These are phyloP conservation scores for Cranoglanis bouderius DNA, from an alignment of 2,113 vertebrate genomes.

Conservation along the genomic window DNA sequence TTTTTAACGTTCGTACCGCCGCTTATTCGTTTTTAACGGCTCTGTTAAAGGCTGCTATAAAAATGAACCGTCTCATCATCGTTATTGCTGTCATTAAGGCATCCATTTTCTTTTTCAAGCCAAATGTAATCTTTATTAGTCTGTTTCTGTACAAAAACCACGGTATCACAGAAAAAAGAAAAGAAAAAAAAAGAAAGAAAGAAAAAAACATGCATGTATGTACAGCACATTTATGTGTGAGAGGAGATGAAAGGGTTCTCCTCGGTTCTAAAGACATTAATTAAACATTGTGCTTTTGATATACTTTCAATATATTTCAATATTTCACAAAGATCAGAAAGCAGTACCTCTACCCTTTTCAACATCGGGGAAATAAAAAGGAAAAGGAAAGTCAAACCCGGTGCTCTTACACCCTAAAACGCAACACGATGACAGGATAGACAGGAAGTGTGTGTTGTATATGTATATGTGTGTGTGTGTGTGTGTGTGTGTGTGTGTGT, in stretches of 20 bases:
- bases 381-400: conserved; percentile 57
- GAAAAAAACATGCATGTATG: conserved; percentile 75
- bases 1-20: neutral
- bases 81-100: neutral
- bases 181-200: conserved; percentile 47
- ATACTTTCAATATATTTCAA: conserved; percentile 79
- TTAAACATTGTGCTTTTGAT: conserved; percentile 82
- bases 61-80: neutral
- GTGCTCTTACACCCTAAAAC: conserved; percentile 55
- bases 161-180: conserved; percentile 72
- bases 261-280: conserved; percentile 70
- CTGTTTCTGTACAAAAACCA: conserved; percentile 82
- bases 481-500: conserved; percentile 49
- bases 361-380: conserved; percentile 58
- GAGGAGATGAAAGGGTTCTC: conserved; percentile 50
- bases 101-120: conserved; percentile 63
- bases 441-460: conserved; percentile 32
- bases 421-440: conserved; percentile 48
- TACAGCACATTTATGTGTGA: conserved; percentile 73
- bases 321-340: conserved; percentile 75
- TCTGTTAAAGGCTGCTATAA: neutral
- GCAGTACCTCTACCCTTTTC: conserved; percentile 68
- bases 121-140: conserved; percentile 83
- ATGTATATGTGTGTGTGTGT: conserved; percentile 42
- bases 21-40: neutral